Conservation (phyloP, 92 coral and sea anemone species). For the Anthopleura xanthogrammica region DNA sequence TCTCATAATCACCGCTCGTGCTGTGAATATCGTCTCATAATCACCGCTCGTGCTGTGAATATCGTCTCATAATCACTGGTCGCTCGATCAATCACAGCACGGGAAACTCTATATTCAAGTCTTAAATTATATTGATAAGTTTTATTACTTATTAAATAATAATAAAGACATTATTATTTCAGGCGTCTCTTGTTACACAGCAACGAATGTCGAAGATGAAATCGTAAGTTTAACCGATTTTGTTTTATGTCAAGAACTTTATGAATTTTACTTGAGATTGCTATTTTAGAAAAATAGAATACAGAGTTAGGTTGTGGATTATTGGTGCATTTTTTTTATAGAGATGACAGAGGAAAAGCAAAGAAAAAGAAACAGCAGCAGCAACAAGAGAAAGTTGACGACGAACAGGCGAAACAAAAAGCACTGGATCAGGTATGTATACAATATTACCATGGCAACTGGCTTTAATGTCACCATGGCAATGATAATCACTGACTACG, state of each 20-base stretch:
- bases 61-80: too few relatives aligned
- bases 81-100: too few relatives aligned
- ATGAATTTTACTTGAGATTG: neutral
- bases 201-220: constrained; percentile 22
- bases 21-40: too few relatives aligned
- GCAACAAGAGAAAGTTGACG: neutral
- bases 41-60: too few relatives aligned
- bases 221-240: neutral
- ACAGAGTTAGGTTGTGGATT: too few relatives aligned
- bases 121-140: too few relatives aligned
- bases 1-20: too few relatives aligned
- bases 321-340: neutral
- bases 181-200: constrained; percentile 16
- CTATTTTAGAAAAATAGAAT: neutral
- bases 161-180: neutral
- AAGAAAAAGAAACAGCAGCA: constrained; percentile 6
- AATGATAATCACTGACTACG: too few relatives aligned
- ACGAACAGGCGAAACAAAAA: neutral
- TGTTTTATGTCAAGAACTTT: neutral
- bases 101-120: too few relatives aligned
- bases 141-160: too few relatives aligned
- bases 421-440: constrained; percentile 7
- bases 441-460: neutral
- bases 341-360: constrained; percentile 8
- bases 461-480: neutral